Evolutionary conservation across 2,113 vertebrate genomes (phyloP), one percentile per base, ranked within the genome.

Genomic region (Dicentrarchus labrax): DNA sequence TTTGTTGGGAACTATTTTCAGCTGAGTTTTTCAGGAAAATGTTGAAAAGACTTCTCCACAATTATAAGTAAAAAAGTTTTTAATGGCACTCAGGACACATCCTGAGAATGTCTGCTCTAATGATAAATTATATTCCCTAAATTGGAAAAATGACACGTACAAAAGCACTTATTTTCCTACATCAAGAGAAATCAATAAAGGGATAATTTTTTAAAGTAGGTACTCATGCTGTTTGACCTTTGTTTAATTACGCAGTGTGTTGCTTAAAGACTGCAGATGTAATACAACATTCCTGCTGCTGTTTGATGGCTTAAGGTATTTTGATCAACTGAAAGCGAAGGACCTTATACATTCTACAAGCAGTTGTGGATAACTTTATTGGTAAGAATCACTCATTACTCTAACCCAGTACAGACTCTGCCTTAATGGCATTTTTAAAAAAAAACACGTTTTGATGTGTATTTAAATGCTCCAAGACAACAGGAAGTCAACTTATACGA

Each of bases 401-500:
- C 53, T 71, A 80, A 77, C 22, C 22, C 66, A 50, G 9, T 12
- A 6, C 82, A 91, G 78, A 74, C 78, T 21, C 47, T 7, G 30
- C 54, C 24, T 72, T 72, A 36, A 78, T 0, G 24, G 39, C 41
- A 30, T 62, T 3, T 21, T n/a, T n/a, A n/a, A 56, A 72, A 74
- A 48, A 39, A 51, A 72, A 72, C 41, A 6, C 43, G 56, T 75
- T 87, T 76, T 71, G 57, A 73, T 83, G 69, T 86, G 60, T 62
- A 67, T 85, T 76, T 73, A 72, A 82, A 80, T 78, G 74, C 53
- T 75, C 54, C 64, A 60, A 78, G 84, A 81, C 76, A 79, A 84
- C 77, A 84, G 76, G 56, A 83, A 79, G 73, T 85, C 45, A 78
- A 86, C 73, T 78, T 81, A 76, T 82, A 78, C 36, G n/a, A 79